A percentile compares a stretch with the other conserved stretches of the same genome.
Evolutionary conservation across 2,888 invertebrate species (phyloP).

Genomic region (Ptychoptera contaminata): DNA sequence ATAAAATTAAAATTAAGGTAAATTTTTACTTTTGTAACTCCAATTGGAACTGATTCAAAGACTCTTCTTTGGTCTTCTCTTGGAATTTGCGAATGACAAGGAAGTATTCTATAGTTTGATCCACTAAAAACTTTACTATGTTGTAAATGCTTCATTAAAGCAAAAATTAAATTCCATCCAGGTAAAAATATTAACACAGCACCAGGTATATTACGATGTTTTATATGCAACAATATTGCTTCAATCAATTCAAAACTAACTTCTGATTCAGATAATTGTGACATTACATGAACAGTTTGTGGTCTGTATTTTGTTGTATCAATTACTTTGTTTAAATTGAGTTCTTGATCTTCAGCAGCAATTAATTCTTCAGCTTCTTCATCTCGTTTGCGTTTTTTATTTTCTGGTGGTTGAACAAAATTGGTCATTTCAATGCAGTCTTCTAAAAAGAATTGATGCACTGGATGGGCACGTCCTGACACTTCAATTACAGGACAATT

Average conservation of each 20-base stretch:
- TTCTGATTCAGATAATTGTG: conserved; percentile 75
- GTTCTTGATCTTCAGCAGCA: conserved; percentile 44
- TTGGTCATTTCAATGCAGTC: conserved; percentile 78
- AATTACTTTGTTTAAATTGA: conserved; percentile 57
- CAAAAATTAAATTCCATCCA: conserved; percentile 95
- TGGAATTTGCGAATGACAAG: conserved; percentile 95
- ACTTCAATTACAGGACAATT: conserved; percentile 77
- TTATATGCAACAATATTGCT: conserved; percentile 50
- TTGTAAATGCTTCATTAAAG: conserved; percentile 71
- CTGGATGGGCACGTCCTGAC: conserved; percentile 73
- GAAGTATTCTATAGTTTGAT: conserved; percentile 59
- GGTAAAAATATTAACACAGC: conserved; percentile 88
- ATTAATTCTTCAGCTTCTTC: conserved; percentile 48
- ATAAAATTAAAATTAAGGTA: neutral
- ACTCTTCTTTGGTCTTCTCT: conserved; percentile 88
- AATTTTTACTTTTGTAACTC: conserved; percentile 60
- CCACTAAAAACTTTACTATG: conserved; percentile 56
- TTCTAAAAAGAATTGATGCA: conserved; percentile 83
- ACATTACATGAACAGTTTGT: conserved; percentile 53
- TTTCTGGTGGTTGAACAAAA: conserved; percentile 63
- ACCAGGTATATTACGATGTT: conserved; percentile 47
- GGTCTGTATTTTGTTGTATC: conserved; percentile 33
- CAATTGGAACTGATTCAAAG: conserved; percentile 70
- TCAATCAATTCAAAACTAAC: conserved; percentile 85
- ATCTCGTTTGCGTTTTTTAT: conserved; percentile 49